Base-by-base conservation (phyloP, 2,888 invertebrate species). In the Tineola bisselliella region DNA sequence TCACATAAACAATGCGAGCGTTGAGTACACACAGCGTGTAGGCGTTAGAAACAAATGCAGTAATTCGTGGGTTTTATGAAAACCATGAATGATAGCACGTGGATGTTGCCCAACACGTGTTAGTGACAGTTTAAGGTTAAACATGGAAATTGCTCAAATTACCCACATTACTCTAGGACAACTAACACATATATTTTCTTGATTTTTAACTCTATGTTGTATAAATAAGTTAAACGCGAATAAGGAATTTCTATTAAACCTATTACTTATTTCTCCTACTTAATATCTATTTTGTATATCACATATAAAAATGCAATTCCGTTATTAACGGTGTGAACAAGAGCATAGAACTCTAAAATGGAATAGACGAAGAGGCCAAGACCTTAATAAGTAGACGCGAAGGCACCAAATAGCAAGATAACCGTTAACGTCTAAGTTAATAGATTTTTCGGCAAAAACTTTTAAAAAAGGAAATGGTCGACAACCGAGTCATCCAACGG, bases 381-480 rank as follows among this genome's bases (percentile, higher is more conserved):
- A 75, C 77, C 77, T 79, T 79, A 81, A 79, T 82, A 81, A 78
- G 61, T 44, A 17, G 57, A 25, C 15, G 57, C 11, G 73, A 68
- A 70, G 69, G 72, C 70, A 70, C 67, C 65, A 70, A 33, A 31
- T 43, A 73, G 71, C 75, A 75, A 76, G 71, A 73, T 67, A 72
- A 78, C 84, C 84, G 86, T 84, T 87, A 84, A 62, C 67, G 70
- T 72, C 75, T 68, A 77, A 75, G 79, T 80, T 77, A 80, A 84
- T 81, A 82, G 77, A 75, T 75, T 81, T 81, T 80, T 77, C 69
- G 77, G 73, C 75, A 83, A 86, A 86, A 86, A 81, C 72, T 75
- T 74, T 77, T 75, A 79, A 81, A 84, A 73, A 84, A 81, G 77
- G 77, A 74, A 77, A 77, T 73, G 77, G 77, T 77, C 76, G 76